phyloP scores from a whole-genome alignment of 2,797 vertebrate species.

The Atherinosoma microstoma region DNA sequence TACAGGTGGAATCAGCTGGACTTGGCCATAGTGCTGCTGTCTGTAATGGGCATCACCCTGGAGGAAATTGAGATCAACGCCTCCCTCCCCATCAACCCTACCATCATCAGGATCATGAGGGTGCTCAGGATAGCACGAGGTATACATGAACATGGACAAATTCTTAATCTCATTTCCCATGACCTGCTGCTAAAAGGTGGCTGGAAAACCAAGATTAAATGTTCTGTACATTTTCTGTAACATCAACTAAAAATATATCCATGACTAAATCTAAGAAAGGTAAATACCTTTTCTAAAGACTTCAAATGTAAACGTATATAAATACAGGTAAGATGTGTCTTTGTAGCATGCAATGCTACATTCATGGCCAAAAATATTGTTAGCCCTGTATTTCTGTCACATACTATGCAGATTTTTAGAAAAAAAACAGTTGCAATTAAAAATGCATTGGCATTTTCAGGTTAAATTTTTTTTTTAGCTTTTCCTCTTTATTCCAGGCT shows the following conservation, averaged over 20 bases:
- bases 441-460: no score
- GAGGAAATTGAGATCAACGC: conserved; percentile 97
- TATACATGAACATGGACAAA: conserved; percentile 54
- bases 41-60: conserved; percentile 94
- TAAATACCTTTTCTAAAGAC: not conserved
- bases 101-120: conserved; percentile 97
- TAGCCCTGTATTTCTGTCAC: no score
- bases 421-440: no score
- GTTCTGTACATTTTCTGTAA: not conserved
- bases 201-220: not conserved
- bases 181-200: not conserved
- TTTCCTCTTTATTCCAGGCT: no score
- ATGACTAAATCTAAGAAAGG: not conserved
- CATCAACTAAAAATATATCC: not conserved
- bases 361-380: no score
- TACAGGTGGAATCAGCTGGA: conserved; percentile 95
- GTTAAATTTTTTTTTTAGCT: no score
- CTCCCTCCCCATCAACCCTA: conserved; percentile 95
- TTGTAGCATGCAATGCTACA: no score
- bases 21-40: conserved; percentile 93
- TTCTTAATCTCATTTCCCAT: not conserved
- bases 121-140: conserved; percentile 93
- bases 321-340: no score
- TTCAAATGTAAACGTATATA: not conserved
- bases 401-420: no score